Base-by-base conservation (phyloP, 2,113 vertebrate genomes). In the Trinectes maculatus region DNA sequence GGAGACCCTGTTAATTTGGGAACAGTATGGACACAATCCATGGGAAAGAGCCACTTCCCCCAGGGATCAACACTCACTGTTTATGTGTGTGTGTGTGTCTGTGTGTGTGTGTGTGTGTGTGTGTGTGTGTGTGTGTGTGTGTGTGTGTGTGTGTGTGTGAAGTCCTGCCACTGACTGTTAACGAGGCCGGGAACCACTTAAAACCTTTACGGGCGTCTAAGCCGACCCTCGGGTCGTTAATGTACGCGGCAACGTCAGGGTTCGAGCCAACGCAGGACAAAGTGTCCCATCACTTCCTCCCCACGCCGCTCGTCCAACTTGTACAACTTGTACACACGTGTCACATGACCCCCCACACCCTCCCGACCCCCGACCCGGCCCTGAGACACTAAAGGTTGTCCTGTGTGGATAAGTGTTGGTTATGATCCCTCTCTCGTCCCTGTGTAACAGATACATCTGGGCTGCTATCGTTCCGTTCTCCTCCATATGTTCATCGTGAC, bases 1-100 rank as follows among this genome's bases (percentile, higher is more conserved):
- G 91, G 77, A 84, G 82, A 84, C 81, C 74, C 82, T 87, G 81
- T 86, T 85, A 85, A 89, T 91, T 91, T 89, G 78, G 71, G 67
- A 84, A 77, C 46, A 64, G 61, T 78, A 85, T 28, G 57, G 77
- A 88, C 73, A 34, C 66, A 75, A 64, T 82, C 82, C 91, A 87
- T 91, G 90, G 86, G 89, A 91, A 90, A 81, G 51, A 86, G 58
- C 40, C 69, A 24, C 48, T 49, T 63, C 68, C 76, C 71, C 44
- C 49, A 69, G 65, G 81, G 78, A 85, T 56, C 44, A 34, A 74
- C 68, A 56, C 62, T 77, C 9, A n/a, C n/a, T n/a, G n/a, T n/a
- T n/a, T n/a, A n/a, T n/a, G n/a, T n/a, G n/a, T n/a, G n/a, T n/a
- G n/a, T n/a, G n/a, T n/a, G n/a, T n/a, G n/a, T n/a, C n/a, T n/a